Base-by-base conservation (phyloP, 2,797 vertebrate species). In the Chaetodon trifasciatus region DNA sequence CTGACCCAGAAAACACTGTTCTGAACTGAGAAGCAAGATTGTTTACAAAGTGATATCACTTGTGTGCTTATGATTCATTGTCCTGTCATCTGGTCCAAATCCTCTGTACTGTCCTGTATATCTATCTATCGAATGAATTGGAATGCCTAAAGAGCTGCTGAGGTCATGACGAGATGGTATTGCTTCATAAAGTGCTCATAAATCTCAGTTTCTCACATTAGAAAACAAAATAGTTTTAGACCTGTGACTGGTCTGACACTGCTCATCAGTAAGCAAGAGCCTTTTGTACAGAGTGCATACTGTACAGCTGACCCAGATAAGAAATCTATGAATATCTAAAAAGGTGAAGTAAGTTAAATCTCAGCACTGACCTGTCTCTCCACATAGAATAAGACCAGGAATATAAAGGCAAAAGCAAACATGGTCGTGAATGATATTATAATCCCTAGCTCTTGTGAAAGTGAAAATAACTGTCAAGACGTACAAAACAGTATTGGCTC, bases 101-200 rank as follows among this genome's bases (percentile, higher is more conserved):
- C 39, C 3, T 15, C 32, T 4, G 13, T 42, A 23, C 16, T 15
- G 35, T 13, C 7, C 15, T 40, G 23, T 60, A 24, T 16, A 61
- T 52, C 39, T 60, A 13, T 23, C 23, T 46, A 32, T 37, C 32
- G 56, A 64, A 70, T 58, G 1, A 65, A 37, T 15, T 32, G 13
- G 28, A 57, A 12, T 61, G 61, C n/a, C 21, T 17, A 39, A 13
- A 70, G 37, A 42, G 28, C 52, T 32, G 52, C 3, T 16, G 28
- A 9, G n/a, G 52, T 19, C 35, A 58, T 57, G 21, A 37, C 28
- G 17, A 63, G 47, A 76, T 13, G 32, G 57, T 53, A 66, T 46
- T 61, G 13, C 53, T 52, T 67, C n/a, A 35, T 74, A 50, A 81
- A 62, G 13, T 24, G 19, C 16, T 44, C 58, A 65, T 32, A 32